Conservation (phyloP, 2,888 invertebrate genomes). For the Diadegma fenestrale region DNA sequence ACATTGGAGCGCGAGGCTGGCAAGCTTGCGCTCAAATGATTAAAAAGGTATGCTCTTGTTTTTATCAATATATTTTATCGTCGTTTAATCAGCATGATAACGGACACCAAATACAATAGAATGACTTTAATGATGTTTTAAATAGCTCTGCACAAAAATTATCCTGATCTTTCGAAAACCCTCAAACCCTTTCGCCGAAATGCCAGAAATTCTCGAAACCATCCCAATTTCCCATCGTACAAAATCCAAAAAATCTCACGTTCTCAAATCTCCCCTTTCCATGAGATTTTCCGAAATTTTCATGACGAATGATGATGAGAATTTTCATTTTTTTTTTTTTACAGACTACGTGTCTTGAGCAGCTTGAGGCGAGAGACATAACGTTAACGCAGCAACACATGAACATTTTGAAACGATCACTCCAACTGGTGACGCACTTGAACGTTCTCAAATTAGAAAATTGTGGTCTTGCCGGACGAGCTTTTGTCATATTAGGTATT, state of each 20-base stretch:
- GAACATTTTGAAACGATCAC: conserved; percentile 90
- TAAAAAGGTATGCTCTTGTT: conserved; percentile 87
- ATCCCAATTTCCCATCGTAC: neutral
- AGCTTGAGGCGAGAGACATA: conserved; percentile 89
- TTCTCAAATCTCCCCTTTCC: neutral
- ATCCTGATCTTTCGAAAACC: neutral
- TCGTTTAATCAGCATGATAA: conserved; percentile 3
- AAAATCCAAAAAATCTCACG: neutral
- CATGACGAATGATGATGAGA: neutral
- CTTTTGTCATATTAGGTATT: conserved; percentile 91
- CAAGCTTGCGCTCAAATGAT: conserved; percentile 92
- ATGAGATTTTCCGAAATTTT: too few relatives aligned
- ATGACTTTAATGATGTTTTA: neutral
- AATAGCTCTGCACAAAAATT: neutral
- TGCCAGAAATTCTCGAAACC: neutral
- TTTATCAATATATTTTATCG: conserved; percentile 35
- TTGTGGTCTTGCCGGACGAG: conserved; percentile 90
- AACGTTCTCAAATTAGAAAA: conserved; percentile 92
- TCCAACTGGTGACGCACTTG: conserved; percentile 90
- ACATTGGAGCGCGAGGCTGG: conserved; percentile 93
- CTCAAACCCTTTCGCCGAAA: neutral
- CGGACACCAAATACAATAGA: conserved; percentile 4
- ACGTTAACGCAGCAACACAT: conserved; percentile 89
- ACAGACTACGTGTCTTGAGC: conserved; percentile 90
- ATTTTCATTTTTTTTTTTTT: conserved; percentile 72